A percentile compares a stretch with the other conserved stretches of the same genome.
phyloP scores from a whole-genome alignment of 2,113 vertebrate species.

The Lethenteron reissneri region DNA sequence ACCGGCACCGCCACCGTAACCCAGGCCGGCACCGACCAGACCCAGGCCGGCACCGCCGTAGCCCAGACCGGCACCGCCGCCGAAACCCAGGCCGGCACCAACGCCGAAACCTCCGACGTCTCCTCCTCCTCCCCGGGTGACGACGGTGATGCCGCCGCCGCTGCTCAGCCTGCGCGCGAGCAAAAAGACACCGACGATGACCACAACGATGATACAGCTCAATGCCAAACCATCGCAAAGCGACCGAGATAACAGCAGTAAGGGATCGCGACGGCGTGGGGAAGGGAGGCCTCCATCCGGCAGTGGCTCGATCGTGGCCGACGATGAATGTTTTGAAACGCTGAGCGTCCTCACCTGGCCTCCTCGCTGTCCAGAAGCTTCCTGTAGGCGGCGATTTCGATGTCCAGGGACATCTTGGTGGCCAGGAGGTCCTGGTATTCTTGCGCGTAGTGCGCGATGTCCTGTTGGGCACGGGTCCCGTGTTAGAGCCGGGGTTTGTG shows the following conservation, averaged over 20 bases:
- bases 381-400: conserved; percentile 19
- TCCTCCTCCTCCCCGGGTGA: conserved; percentile 14
- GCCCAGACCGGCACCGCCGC: conserved; percentile 13
- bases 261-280: conserved; percentile 19
- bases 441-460: conserved; percentile 27
- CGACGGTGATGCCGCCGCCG: conserved; percentile 21
- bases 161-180: conserved; percentile 15
- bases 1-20: conserved; percentile 9
- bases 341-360: conserved; percentile 10
- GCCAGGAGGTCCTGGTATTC: conserved; percentile 23
- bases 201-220: conserved; percentile 17
- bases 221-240: conserved; percentile 15
- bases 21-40: conserved; percentile 6
- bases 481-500: no score
- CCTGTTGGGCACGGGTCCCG: conserved; percentile 18
- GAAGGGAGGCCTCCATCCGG: conserved; percentile 15
- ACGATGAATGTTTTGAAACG: conserved; percentile 11
- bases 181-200: neutral
- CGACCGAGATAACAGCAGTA: conserved; percentile 19
- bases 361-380: conserved; percentile 18
- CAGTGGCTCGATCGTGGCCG: conserved; percentile 16
- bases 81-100: no score
- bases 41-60: conserved; percentile 11
- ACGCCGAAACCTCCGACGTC: conserved; percentile 12
- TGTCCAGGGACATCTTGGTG: conserved; percentile 19